Conservation (phyloP, 2,797 vertebrate genomes). For the Kryptolebias ocellatus region DNA sequence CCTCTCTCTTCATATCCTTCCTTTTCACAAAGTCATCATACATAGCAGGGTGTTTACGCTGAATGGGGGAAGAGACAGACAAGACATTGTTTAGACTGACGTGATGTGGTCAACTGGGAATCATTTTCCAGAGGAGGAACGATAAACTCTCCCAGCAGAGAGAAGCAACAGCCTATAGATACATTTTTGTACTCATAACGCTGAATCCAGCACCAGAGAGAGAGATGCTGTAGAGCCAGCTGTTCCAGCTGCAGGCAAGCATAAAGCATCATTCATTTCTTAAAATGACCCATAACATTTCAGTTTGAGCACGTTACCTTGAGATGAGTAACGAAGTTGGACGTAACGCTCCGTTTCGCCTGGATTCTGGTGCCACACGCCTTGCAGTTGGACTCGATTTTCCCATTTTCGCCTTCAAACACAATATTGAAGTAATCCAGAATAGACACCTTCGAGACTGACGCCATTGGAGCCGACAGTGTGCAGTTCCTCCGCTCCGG, state of each 20-base stretch:
- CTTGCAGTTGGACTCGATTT: slow-evolving; percentile 88
- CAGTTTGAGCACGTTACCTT: slow-evolving; percentile 76
- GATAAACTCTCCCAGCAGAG: background rate
- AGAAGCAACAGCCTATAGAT: slow-evolving; percentile 45
- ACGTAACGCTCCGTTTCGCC: slow-evolving; percentile 86
- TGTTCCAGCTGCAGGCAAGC: slow-evolving; percentile 14
- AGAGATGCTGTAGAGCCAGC: slow-evolving; percentile 5
- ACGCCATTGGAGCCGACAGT: slow-evolving; percentile 79
- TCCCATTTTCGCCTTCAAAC: slow-evolving; percentile 87
- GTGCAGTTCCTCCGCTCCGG: slow-evolving; percentile 46
- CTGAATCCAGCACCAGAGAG: slow-evolving; percentile 9
- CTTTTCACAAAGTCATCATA: slow-evolving; percentile 88
- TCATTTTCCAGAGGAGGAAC: slow-evolving; percentile 6
- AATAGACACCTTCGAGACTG: slow-evolving; percentile 84
- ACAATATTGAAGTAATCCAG: slow-evolving; percentile 88
- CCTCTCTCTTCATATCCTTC: slow-evolving; percentile 87
- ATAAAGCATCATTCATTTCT: background rate
- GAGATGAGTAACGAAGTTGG: slow-evolving; percentile 88
- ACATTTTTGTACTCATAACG: background rate
- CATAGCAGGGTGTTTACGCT: slow-evolving; percentile 86
- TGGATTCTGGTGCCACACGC: slow-evolving; percentile 86
- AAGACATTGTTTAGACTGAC: background rate
- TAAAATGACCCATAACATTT: background rate
- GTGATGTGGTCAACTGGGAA: slow-evolving; percentile 21
- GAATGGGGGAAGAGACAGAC: slow-evolving; percentile 34